Conservation (phyloP, 2,797 vertebrate genomes). For the Lates japonicus region DNA sequence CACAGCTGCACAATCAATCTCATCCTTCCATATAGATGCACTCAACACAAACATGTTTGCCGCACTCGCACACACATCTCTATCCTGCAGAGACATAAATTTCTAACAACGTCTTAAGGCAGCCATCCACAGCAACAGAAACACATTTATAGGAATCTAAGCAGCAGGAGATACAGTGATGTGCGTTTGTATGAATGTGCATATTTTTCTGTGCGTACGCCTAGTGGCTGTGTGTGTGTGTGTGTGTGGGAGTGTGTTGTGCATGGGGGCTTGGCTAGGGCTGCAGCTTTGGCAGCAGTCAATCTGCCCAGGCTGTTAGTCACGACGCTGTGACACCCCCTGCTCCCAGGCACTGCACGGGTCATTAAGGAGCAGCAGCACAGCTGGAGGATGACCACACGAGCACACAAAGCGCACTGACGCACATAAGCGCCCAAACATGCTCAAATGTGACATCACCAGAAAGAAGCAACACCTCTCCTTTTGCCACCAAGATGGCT, state of each 20-base stretch:
- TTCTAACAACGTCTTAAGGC: constrained; percentile 73
- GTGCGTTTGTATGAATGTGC: constrained; percentile 24
- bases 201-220: constrained; percentile 6
- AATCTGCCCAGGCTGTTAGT: constrained; percentile 78
- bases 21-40: constrained; percentile 39
- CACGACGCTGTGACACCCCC: constrained; percentile 71
- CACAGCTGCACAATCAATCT: constrained; percentile 50
- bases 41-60: constrained; percentile 38
- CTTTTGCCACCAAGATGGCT: constrained; percentile 38
- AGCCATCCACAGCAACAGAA: constrained; percentile 68
- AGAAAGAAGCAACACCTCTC: constrained; percentile 27
- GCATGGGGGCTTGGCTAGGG: constrained; percentile 48
- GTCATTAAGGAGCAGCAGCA: constrained; percentile 79
- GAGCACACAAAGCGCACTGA: constrained; percentile 42
- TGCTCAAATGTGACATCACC: constrained; percentile 50
- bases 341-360: constrained; percentile 73
- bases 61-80: constrained; percentile 26
- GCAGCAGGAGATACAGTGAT: constrained; percentile 56
- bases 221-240: constrained; percentile 8
- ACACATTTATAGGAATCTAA: constrained; percentile 71
- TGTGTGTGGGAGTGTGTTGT: constrained; percentile 36
- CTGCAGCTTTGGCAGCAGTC: constrained; percentile 64
- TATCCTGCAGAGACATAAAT: constrained; percentile 70
- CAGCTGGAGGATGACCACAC: constrained; percentile 61
- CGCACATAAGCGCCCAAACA: constrained; percentile 47